phyloP scores from a whole-genome alignment of 2,113 vertebrate genomes.

The Coreoperca whiteheadi region DNA sequence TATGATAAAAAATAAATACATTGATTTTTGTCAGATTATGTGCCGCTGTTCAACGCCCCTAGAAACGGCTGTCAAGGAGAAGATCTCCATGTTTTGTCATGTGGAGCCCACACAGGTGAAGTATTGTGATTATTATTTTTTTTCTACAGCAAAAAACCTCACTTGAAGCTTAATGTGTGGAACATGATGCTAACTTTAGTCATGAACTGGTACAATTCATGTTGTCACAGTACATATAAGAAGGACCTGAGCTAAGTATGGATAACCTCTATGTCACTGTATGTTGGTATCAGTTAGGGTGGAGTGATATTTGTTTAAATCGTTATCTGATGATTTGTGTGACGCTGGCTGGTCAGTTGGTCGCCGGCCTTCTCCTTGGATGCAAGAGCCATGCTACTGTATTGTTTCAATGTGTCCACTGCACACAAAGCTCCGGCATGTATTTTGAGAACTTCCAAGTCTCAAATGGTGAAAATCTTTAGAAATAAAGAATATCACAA shows the following conservation, averaged over 20 bases:
- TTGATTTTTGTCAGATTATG: slow-evolving; percentile 86
- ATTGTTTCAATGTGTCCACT: no score
- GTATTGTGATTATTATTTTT: background rate
- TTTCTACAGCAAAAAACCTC: background rate
- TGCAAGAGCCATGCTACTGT: background rate
- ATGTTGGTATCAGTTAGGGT: background rate
- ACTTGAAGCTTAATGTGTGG: background rate
- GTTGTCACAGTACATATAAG: background rate
- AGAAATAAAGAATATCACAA: background rate
- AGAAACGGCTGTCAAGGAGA: slow-evolving; percentile 95
- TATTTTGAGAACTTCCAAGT: background rate
- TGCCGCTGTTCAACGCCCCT: slow-evolving; percentile 93
- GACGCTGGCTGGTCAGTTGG: background rate
- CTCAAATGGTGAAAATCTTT: no score
- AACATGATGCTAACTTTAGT: background rate
- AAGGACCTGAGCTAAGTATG: background rate
- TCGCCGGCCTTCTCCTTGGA: background rate
- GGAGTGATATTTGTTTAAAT: background rate
- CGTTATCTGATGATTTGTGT: background rate
- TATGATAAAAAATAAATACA: background rate
- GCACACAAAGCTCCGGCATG: background rate
- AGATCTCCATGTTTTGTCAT: slow-evolving; percentile 99
- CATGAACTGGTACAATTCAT: background rate
- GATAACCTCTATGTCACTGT: no score
- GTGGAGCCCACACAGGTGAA: slow-evolving; percentile 95